Conservation (phyloP, 2,888 invertebrate species). For the Trichogramma dendrolimi region DNA sequence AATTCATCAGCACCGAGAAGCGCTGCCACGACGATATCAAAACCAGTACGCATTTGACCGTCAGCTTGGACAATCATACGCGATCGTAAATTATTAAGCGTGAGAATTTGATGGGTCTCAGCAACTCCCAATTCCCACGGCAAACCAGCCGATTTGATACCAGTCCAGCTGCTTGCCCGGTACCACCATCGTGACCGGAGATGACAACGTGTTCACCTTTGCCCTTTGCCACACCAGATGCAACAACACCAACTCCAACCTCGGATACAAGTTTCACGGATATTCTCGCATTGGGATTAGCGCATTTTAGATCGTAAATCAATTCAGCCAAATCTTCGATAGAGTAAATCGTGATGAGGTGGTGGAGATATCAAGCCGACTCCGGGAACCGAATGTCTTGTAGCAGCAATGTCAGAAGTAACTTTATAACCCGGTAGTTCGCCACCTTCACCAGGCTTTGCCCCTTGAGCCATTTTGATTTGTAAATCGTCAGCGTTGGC, state of each 20-base stretch:
- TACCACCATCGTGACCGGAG: conserved; percentile 98
- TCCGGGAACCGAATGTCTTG: conserved; percentile 92
- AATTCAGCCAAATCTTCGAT: conserved; percentile 98
- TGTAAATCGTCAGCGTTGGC: conserved; percentile 97
- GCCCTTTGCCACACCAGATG: conserved; percentile 98
- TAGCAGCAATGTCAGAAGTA: conserved; percentile 89
- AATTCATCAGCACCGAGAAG: conserved; percentile 96
- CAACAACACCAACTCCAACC: conserved; percentile 97
- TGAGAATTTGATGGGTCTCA: conserved; percentile 96
- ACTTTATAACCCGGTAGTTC: conserved; percentile 89
- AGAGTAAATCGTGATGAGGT: conserved; percentile 99
- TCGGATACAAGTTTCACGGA: conserved; percentile 98
- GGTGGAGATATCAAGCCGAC: conserved; percentile 98
- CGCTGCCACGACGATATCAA: conserved; percentile 94
- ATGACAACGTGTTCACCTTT: conserved; percentile 98
- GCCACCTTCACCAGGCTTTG: conserved; percentile 98
- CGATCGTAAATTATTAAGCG: conserved; percentile 86
- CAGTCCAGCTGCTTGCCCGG: conserved; percentile 98
- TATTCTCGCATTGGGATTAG: conserved; percentile 91
- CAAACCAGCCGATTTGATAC: conserved; percentile 94
- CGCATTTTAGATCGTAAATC: conserved; percentile 96
- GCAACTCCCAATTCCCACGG: conserved; percentile 99
- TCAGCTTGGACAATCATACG: conserved; percentile 94
- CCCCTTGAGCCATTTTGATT: conserved; percentile 99
- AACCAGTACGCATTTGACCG: conserved; percentile 91